Conservation (phyloP, 1,140 invertebrate genomes). For the Drosophila serrata region DNA sequence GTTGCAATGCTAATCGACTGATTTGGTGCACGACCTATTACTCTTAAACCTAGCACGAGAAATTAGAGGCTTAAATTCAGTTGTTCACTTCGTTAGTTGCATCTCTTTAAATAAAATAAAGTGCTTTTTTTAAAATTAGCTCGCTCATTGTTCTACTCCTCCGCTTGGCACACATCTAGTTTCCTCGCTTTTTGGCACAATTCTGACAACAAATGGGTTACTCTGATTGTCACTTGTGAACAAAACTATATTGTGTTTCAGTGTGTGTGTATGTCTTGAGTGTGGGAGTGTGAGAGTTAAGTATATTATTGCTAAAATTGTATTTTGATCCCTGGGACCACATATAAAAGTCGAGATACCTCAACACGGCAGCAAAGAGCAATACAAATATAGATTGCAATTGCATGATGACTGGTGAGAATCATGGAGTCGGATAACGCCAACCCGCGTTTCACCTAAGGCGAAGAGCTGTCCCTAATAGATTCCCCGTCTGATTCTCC, state of each 20-base stretch:
- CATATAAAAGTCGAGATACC: slow-evolving; percentile 49
- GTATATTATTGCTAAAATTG: slow-evolving; percentile 68
- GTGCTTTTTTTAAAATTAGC: slow-evolving; percentile 56
- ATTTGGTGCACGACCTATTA: slow-evolving; percentile 75
- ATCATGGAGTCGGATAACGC: slow-evolving; percentile 42
- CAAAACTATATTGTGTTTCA: slow-evolving; percentile 44
- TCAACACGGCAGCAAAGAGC: slow-evolving; percentile 22
- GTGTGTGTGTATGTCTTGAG: slow-evolving; percentile 11
- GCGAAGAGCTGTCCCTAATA: slow-evolving; percentile 28
- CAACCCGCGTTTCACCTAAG: slow-evolving; percentile 14
- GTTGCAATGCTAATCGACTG: slow-evolving; percentile 73
- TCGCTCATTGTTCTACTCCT: slow-evolving; percentile 24
- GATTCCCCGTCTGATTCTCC: slow-evolving; percentile 21
- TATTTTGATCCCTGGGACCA: slow-evolving; percentile 75
- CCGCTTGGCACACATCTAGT: slow-evolving; percentile 43
- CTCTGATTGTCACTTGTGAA: slow-evolving; percentile 78
- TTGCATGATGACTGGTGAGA: slow-evolving; percentile 38
- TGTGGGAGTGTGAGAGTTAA: slow-evolving; percentile 35
- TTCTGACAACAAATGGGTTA: slow-evolving; percentile 68
- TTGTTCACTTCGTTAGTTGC: slow-evolving; percentile 70
- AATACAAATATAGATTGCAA: slow-evolving; percentile 38
- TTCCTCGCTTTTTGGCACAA: slow-evolving; percentile 62
- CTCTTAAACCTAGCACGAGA: slow-evolving; percentile 65
- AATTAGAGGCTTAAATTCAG: slow-evolving; percentile 71
- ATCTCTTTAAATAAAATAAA: slow-evolving; percentile 44